These are phyloP conservation scores for Acleris laterana DNA, from an alignment of 2,888 invertebrate genomes.

Conservation along the genomic window DNA sequence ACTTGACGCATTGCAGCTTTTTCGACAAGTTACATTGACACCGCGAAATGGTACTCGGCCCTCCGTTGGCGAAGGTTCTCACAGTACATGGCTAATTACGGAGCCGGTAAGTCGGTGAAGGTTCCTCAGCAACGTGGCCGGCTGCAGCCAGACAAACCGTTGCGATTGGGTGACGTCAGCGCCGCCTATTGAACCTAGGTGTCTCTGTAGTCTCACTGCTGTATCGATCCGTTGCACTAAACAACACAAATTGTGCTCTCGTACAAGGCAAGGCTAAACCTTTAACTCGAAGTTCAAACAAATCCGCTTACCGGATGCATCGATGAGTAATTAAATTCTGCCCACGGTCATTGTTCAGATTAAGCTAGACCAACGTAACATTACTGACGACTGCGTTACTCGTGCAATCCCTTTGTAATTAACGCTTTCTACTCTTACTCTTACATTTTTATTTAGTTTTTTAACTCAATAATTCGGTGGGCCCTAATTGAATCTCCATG, in stretches of 20 bases:
- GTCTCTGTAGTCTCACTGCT: slow-evolving; percentile 66
- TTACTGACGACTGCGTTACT: neutral
- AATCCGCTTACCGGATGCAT: slow-evolving; percentile 39
- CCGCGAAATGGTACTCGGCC: slow-evolving; percentile 23
- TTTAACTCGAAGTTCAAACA: slow-evolving; percentile 10
- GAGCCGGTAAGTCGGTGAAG: slow-evolving; percentile 81
- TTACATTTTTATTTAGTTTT: slow-evolving; percentile 4
- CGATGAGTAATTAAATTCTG: slow-evolving; percentile 39
- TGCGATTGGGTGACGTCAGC: slow-evolving; percentile 72
- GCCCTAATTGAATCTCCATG: slow-evolving; percentile 52
- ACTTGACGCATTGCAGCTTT: slow-evolving; percentile 67
- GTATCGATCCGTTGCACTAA: slow-evolving; percentile 78
- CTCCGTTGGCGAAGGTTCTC: slow-evolving; percentile 62
- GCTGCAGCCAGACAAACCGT: slow-evolving; percentile 68
- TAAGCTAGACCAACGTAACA: slow-evolving; percentile 7
- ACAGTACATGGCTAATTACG: slow-evolving; percentile 65
- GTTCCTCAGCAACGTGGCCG: slow-evolving; percentile 72
- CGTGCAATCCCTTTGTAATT: neutral
- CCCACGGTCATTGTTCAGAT: slow-evolving; percentile 29
- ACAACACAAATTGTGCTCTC: slow-evolving; percentile 49
- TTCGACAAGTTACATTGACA: slow-evolving; percentile 26
- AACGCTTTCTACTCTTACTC: slow-evolving; percentile 3
- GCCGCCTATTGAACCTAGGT: slow-evolving; percentile 71
- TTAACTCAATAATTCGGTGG: slow-evolving; percentile 48
- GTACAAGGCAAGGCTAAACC: slow-evolving; percentile 11